Conservation (phyloP, 2,888 invertebrate species). For the Lacanobia oleracea region DNA sequence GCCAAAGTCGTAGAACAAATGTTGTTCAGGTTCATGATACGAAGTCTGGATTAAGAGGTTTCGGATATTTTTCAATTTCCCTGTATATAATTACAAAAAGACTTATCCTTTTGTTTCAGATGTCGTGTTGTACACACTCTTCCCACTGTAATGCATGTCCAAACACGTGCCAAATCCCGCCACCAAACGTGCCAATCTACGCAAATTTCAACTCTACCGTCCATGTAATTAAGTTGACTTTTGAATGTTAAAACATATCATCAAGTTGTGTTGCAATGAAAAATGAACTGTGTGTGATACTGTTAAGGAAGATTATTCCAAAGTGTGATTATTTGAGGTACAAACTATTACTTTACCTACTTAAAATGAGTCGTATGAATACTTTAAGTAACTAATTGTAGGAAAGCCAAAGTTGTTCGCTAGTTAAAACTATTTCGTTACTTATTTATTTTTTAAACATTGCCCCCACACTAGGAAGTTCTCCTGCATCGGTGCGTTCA, state of each 20-base stretch:
- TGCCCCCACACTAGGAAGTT: too few relatives aligned
- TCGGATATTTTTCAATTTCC: too few relatives aligned
- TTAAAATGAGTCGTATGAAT: constrained; percentile 7
- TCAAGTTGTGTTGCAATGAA: background rate
- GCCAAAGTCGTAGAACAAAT: too few relatives aligned
- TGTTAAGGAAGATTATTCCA: constrained; percentile 21
- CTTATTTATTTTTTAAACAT: too few relatives aligned
- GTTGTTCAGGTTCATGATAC: too few relatives aligned
- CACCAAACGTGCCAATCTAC: background rate
- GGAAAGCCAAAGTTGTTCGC: constrained; percentile 2
- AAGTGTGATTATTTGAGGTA: background rate
- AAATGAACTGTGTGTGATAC: constrained; percentile 4
- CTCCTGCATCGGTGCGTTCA: too few relatives aligned
- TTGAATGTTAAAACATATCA: background rate
- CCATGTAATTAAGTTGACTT: background rate
- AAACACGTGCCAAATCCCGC: background rate
- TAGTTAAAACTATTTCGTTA: background rate
- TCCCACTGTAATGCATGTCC: constrained; percentile 64
- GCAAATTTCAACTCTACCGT: background rate
- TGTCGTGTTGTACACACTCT: constrained; percentile 74
- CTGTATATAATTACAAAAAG: background rate
- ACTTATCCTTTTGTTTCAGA: constrained; percentile 71
- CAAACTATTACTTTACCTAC: background rate
- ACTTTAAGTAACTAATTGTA: background rate
- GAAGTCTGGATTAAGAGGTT: too few relatives aligned